Conservation (phyloP, 2,797 vertebrate genomes). For the Chloroceryle amazona region DNA sequence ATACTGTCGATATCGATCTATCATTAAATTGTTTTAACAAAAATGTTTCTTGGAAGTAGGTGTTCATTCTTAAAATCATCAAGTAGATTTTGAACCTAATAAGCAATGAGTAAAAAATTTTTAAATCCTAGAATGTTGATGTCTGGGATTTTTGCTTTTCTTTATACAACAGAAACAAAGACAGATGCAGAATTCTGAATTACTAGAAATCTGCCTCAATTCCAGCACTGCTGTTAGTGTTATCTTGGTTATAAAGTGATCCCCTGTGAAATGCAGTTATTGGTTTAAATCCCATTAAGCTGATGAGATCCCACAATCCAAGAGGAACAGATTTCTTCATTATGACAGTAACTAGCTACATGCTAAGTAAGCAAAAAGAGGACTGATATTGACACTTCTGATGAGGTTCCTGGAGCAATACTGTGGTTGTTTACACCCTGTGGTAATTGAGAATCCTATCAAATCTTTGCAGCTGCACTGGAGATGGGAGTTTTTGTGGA, state of each 20-base stretch:
- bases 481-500: background rate
- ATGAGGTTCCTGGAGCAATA: background rate
- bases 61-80: background rate
- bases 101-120: rapidly evolving
- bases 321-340: background rate
- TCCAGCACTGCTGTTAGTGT: background rate
- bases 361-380: background rate
- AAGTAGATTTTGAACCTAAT: background rate
- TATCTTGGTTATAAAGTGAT: background rate
- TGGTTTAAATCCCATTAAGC: background rate
- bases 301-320: background rate
- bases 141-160: background rate
- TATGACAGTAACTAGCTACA: background rate
- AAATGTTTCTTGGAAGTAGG: background rate
- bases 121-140: background rate
- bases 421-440: background rate
- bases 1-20: background rate
- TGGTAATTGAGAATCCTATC: background rate
- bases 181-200: background rate
- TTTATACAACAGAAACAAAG: background rate
- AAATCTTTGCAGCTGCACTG: background rate
- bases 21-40: background rate
- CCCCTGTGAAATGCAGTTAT: background rate
- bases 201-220: background rate
- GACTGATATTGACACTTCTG: background rate